phyloP scores from a whole-genome alignment of 2,797 vertebrate species.

The Taenioides sp. region DNA sequence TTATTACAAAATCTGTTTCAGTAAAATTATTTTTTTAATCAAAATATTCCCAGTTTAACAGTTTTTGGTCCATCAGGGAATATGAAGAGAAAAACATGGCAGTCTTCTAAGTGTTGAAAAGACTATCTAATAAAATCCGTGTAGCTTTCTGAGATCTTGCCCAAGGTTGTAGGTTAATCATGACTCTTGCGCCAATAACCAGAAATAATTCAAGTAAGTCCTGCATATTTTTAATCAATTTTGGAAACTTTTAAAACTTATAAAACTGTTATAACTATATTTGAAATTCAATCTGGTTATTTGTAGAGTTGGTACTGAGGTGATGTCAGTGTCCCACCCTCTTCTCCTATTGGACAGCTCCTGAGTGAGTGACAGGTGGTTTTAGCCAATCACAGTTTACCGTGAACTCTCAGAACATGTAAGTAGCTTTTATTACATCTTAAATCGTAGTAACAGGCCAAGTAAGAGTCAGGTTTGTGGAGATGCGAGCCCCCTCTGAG shows the following conservation, averaged over 20 bases:
- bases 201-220: too few species aligned
- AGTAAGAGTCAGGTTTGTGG: too few species aligned
- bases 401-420: neutral
- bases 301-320: neutral
- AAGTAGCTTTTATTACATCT: too few species aligned
- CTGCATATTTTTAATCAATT: too few species aligned
- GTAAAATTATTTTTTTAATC: too few species aligned
- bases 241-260: neutral
- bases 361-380: neutral
- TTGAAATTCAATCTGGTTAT: neutral
- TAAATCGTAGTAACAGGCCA: too few species aligned
- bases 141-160: constrained; percentile 35
- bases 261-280: neutral
- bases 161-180: constrained; percentile 57
- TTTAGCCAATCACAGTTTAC: neutral
- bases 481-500: too few species aligned
- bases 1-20: too few species aligned
- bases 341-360: neutral
- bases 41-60: too few species aligned
- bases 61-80: too few species aligned
- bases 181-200: constrained; percentile 4
- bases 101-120: constrained; percentile 17
- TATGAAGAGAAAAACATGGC: neutral
- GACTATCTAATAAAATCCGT: constrained; percentile 40
- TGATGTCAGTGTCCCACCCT: too few species aligned